phyloP scores from a whole-genome alignment of 2,797 vertebrate genomes.

The Psittacula echo region DNA sequence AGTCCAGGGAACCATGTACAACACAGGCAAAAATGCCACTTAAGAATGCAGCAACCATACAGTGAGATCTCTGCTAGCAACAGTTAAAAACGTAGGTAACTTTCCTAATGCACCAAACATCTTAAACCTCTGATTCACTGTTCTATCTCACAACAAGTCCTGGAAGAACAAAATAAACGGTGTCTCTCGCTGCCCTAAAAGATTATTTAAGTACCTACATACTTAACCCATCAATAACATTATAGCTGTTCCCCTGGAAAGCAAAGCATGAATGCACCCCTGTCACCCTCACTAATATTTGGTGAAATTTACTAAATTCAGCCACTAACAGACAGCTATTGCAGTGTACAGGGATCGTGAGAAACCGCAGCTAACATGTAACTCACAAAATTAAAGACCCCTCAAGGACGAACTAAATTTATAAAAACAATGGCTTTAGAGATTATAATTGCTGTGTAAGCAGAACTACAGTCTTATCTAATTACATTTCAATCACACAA shows the following conservation, averaged over 20 bases:
- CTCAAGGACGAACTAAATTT: not conserved
- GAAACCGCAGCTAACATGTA: not conserved
- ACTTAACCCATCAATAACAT: not conserved
- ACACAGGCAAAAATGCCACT: not conserved
- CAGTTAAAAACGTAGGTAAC: not conserved
- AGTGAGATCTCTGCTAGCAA: not conserved
- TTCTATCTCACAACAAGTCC: not conserved
- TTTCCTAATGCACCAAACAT: not conserved
- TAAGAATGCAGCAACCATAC: not conserved
- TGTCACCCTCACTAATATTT: not conserved
- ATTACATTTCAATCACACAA: not conserved
- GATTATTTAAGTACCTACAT: not conserved
- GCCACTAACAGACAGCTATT: fast-evolving
- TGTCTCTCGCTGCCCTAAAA: not conserved
- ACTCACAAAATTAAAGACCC: not conserved
- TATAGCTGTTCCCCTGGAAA: not conserved
- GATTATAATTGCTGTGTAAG: not conserved
- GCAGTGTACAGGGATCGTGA: fast-evolving
- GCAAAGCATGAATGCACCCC: not conserved
- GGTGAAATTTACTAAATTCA: not conserved
- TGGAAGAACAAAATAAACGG: not conserved
- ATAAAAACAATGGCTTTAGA: not conserved
- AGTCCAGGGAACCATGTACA: not conserved
- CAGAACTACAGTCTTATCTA: not conserved
- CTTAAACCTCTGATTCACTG: not conserved